Evolutionary conservation across 2,113 vertebrate species (phyloP), one percentile per base, ranked within the genome.

Genomic region (Anas platyrhynchos): DNA sequence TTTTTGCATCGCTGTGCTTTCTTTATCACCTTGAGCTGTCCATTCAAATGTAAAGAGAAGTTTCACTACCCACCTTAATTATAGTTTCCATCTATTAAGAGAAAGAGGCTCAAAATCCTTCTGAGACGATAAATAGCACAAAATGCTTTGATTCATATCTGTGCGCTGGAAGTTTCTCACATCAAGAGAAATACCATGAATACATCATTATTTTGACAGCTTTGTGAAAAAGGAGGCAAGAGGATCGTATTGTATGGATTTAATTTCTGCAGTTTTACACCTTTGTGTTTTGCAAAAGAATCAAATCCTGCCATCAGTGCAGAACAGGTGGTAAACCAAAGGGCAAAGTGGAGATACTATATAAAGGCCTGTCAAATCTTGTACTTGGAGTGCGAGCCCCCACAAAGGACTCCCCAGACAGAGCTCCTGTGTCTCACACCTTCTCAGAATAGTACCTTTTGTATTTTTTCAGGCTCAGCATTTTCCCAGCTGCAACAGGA

Each of bases 161-260:
- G 31, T 67, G 44, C 66, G 73, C 88, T 93, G 65, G 68, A 91
- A 94, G 93, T 94, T 97, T 97, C 94, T 93, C 94, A 90, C 93
- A 86, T 94, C 83, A 93, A 94, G 56, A 68, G 58, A 86, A 91
- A 92, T 61, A 92, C 94, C 80, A 78, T 83, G 90, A 92, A 96
- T 93, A 88, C 92, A 83, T 94, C 95, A 90, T 94, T 96, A 93
- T 95, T 90, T 91, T 96, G 94, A 93, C 95, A 96, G 88, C 65
- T 88, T 71, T 94, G 85, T 88, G 91, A 86, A 94, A 93, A 90
- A 93, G 54, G 13, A 95, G 48, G 76, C 90, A 81, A 90, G 80
- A 75, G 66, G 61, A 96, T 88, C 3, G 2, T 20, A 36, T 82
- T 86, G 34, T 73, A n/a, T 31, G 54, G 68, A 78, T 95, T 96